Conservation (phyloP, 64 coral and sea anemone genomes). For the Actinia tenebrosa region DNA sequence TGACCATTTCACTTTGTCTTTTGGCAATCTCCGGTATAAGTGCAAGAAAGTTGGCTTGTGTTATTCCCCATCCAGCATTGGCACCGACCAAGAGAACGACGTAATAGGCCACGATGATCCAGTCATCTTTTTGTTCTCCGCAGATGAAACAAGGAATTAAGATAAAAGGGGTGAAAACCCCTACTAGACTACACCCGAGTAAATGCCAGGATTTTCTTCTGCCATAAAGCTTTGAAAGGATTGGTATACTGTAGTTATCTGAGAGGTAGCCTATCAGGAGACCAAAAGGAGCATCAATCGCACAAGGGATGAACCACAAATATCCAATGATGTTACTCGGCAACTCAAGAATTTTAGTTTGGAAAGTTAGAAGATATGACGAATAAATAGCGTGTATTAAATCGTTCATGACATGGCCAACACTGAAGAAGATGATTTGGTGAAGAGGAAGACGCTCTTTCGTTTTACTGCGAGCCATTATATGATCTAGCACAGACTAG, state of each 20-base stretch:
- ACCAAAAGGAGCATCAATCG: background rate
- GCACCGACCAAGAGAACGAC: background rate
- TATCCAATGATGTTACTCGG: constrained; percentile 6
- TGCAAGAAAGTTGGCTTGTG: constrained; percentile 11
- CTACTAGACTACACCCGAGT: constrained; percentile 10
- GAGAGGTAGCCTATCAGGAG: constrained; percentile 4
- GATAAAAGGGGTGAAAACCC: background rate
- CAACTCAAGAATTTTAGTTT: constrained; percentile 25
- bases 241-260: background rate
- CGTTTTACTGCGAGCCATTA: background rate
- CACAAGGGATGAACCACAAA: constrained; percentile 14
- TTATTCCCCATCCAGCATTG: constrained; percentile 2
- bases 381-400: background rate
- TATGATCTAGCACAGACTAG: background rate
- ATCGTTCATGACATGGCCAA: constrained; percentile 20
- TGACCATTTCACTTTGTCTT: constrained; percentile 23
- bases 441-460: constrained; percentile 10
- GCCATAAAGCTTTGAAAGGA: background rate
- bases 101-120: background rate
- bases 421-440: constrained; percentile 23
- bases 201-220: constrained; percentile 21
- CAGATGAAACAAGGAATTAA: constrained; percentile 18
- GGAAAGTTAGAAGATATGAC: constrained; percentile 14
- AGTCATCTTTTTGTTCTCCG: background rate
- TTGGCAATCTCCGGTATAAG: constrained; percentile 12